These are phyloP conservation scores for Pherbina coryleti DNA, from an alignment of 2,888 invertebrate species.

Conservation along the genomic window DNA sequence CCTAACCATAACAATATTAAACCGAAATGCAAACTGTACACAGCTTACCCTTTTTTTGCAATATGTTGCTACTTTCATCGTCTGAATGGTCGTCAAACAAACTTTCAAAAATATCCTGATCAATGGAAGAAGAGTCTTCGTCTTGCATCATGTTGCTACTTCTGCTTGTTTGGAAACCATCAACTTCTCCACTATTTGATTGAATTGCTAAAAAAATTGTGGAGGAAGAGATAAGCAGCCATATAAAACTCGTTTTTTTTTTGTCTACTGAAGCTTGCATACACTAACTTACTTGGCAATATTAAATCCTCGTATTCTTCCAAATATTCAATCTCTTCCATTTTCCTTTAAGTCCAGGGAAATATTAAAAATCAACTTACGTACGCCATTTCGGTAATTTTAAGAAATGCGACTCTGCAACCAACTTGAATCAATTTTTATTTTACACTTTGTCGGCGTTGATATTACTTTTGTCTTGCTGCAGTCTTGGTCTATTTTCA, in stretches of 20 bases:
- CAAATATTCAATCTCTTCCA: conserved; percentile 67
- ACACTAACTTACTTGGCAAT: conserved; percentile 59
- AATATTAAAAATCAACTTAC: conserved; percentile 13
- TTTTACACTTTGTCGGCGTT: background rate
- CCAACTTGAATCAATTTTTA: background rate
- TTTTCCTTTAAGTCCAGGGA: conserved; percentile 46
- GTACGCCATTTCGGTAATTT: conserved; percentile 17
- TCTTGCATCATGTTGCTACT: conserved; percentile 37
- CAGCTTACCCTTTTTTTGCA: conserved; percentile 49
- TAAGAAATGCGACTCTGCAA: conserved; percentile 7
- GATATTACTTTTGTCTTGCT: background rate
- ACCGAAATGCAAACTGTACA: background rate
- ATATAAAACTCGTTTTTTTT: background rate
- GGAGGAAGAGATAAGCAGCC: background rate
- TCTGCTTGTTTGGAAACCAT: conserved; percentile 28
- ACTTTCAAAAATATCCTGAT: conserved; percentile 63
- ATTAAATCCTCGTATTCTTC: conserved; percentile 67
- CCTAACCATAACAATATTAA: background rate
- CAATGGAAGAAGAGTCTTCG: conserved; percentile 60
- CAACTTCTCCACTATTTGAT: conserved; percentile 37
- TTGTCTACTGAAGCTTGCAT: background rate
- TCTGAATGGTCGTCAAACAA: conserved; percentile 58
- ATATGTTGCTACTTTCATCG: conserved; percentile 54
- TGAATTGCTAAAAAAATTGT: conserved; percentile 20
- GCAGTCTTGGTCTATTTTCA: background rate